These are phyloP conservation scores for Eleginops maclovinus DNA, from an alignment of 2,113 vertebrate genomes.

Conservation along the genomic window DNA sequence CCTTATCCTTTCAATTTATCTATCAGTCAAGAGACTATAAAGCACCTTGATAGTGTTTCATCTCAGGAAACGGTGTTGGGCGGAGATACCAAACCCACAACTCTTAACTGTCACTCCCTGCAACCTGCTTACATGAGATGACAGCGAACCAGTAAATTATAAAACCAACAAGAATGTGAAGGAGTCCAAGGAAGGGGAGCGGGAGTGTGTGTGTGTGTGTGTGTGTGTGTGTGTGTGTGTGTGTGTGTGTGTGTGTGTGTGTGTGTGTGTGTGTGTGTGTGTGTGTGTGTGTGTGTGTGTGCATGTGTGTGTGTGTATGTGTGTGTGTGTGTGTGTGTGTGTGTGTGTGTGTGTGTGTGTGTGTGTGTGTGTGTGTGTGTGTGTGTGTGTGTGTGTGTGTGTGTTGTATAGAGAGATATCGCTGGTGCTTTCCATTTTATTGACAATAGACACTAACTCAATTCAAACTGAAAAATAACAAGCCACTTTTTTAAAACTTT, in stretches of 20 bases:
- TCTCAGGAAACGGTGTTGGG: too few relatives aligned
- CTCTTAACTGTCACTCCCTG: neutral
- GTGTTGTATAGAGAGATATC: neutral
- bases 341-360: neutral
- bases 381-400: neutral
- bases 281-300: neutral
- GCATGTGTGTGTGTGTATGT: neutral
- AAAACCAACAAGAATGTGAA: neutral
- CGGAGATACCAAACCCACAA: neutral
- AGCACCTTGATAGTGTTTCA: too few relatives aligned
- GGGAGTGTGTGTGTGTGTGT: slow-evolving; percentile 1
- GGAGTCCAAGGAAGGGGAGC: too few relatives aligned
- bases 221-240: neutral
- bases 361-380: slow-evolving; percentile 1
- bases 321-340: slow-evolving; percentile 4
- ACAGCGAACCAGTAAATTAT: neutral
- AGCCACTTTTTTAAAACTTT: neutral
- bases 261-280: slow-evolving; percentile 16
- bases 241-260: neutral
- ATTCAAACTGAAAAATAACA: neutral
- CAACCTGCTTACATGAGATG: too few relatives aligned
- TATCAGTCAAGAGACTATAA: too few relatives aligned
- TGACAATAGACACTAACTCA: slow-evolving; percentile 1
- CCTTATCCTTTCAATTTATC: too few relatives aligned
- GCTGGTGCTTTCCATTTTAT: slow-evolving; percentile 67